These are phyloP conservation scores for Panopea generosa DNA, from an alignment of 2,888 invertebrate genomes.

Conservation along the genomic window DNA sequence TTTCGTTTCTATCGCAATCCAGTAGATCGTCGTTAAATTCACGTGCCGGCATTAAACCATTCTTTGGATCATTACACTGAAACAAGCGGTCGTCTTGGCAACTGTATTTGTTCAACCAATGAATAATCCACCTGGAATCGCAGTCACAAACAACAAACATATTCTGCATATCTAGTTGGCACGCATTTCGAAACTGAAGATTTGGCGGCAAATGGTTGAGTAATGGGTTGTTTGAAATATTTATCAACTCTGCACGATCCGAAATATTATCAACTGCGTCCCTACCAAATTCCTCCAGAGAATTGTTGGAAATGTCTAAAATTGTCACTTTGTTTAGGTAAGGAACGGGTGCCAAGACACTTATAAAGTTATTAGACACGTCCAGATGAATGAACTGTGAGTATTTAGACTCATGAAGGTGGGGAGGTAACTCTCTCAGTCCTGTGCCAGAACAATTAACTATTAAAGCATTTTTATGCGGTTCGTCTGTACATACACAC, in stretches of 20 bases:
- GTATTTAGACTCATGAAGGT: constrained; percentile 24
- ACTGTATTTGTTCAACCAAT: constrained; percentile 14
- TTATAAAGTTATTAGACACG: constrained; percentile 32
- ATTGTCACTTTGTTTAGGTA: constrained; percentile 15
- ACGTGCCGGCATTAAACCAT: constrained; percentile 7
- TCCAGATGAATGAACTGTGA: constrained; percentile 24
- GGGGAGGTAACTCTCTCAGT: constrained; percentile 13
- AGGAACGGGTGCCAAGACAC: constrained; percentile 3
- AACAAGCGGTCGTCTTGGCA: not conserved
- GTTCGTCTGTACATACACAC: constrained; percentile 36
- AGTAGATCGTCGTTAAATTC: constrained; percentile 18
- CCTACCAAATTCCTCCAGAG: constrained; percentile 11
- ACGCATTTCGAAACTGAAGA: constrained; percentile 29
- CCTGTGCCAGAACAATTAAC: constrained; percentile 28
- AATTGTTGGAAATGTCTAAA: constrained; percentile 24
- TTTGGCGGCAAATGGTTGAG: constrained; percentile 24
- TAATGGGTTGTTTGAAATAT: constrained; percentile 31
- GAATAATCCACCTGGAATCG: constrained; percentile 24
- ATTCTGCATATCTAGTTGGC: constrained; percentile 22
- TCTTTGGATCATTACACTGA: constrained; percentile 17
- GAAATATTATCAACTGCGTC: constrained; percentile 9
- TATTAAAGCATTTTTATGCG: constrained; percentile 23
- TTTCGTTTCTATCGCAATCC: not conserved
- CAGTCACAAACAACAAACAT: constrained; percentile 37
- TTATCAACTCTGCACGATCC: constrained; percentile 15